Percentiles rank a stretch among this genome's conserved stretches.
Evolutionary conservation across 1,140 invertebrate species (phyloP).

Genomic region (Patella vulgata): DNA sequence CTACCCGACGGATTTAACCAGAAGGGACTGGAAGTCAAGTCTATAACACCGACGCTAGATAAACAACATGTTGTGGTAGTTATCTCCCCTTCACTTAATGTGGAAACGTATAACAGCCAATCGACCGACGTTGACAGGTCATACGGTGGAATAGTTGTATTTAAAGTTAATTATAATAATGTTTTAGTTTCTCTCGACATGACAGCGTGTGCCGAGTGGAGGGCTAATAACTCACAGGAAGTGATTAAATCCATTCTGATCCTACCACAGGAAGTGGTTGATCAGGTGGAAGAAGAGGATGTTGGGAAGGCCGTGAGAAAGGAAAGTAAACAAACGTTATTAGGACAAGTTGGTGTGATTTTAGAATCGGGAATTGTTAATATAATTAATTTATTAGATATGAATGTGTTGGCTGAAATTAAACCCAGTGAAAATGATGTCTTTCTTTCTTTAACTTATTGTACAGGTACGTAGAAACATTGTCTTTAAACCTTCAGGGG

Average conservation of each 20-base stretch:
- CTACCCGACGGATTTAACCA: conserved; percentile 48
- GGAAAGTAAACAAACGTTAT: background rate
- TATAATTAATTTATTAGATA: conserved; percentile 55
- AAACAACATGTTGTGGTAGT: conserved; percentile 55
- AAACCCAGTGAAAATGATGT: conserved; percentile 47
- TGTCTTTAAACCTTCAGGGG: no score
- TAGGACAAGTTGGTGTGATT: conserved; percentile 59
- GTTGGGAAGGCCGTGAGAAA: conserved; percentile 22
- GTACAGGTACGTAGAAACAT: conserved; percentile 55
- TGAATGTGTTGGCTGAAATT: conserved; percentile 54
- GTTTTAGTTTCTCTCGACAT: conserved; percentile 56
- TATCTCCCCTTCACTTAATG: conserved; percentile 32
- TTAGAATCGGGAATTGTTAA: conserved; percentile 53
- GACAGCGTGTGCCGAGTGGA: conserved; percentile 42
- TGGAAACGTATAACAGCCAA: no score
- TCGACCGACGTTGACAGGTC: background rate
- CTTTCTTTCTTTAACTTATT: conserved; percentile 63
- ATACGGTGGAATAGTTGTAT: conserved; percentile 64
- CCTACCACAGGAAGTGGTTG: conserved; percentile 54
- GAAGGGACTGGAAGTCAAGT: conserved; percentile 44
- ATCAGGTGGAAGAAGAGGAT: conserved; percentile 48
- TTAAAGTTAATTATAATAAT: conserved; percentile 51
- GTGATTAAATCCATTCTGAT: conserved; percentile 45
- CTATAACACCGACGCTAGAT: conserved; percentile 55
- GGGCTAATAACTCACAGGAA: conserved; percentile 34